Evolutionary conservation across 1,140 invertebrate genomes (phyloP).

Genomic region (Campodea augens): DNA sequence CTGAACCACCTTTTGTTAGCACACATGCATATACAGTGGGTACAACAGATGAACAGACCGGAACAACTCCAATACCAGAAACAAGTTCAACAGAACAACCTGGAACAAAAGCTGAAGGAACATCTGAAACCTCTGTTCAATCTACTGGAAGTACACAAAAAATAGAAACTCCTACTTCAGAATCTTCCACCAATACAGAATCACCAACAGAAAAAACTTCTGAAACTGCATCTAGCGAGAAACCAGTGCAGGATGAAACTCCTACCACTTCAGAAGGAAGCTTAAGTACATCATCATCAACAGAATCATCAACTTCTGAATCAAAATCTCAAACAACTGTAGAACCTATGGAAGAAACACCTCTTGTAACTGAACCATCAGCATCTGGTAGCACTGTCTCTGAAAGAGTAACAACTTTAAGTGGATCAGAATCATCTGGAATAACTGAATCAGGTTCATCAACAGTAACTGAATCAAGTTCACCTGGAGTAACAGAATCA

Average conservation of each 20-base stretch:
- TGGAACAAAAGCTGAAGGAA: conserved; percentile 6
- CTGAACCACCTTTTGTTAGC: neutral
- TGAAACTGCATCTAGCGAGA: too few relatives aligned
- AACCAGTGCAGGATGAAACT: too few relatives aligned
- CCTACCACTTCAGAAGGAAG: too few relatives aligned
- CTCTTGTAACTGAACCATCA: neutral
- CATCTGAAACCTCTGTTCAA: conserved; percentile 12
- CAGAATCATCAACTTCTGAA: conserved; percentile 12
- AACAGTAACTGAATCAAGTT: too few relatives aligned
- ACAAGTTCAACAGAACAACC: neutral
- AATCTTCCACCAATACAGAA: too few relatives aligned
- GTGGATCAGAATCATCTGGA: too few relatives aligned
- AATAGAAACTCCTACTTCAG: too few relatives aligned
- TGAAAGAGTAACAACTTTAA: neutral
- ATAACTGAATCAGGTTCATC: too few relatives aligned
- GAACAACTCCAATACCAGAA: neutral
- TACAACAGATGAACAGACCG: neutral
- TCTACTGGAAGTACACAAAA: conserved; percentile 14
- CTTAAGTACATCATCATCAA: too few relatives aligned
- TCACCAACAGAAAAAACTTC: too few relatives aligned
- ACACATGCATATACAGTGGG: neutral
- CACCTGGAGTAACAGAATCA: too few relatives aligned
- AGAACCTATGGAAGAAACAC: conserved; percentile 10
- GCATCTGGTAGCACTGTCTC: conserved; percentile 3
- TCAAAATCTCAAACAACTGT: conserved; percentile 14